phyloP scores from a whole-genome alignment of 2,797 vertebrate species.

The Phaenicophaeus curvirostris region DNA sequence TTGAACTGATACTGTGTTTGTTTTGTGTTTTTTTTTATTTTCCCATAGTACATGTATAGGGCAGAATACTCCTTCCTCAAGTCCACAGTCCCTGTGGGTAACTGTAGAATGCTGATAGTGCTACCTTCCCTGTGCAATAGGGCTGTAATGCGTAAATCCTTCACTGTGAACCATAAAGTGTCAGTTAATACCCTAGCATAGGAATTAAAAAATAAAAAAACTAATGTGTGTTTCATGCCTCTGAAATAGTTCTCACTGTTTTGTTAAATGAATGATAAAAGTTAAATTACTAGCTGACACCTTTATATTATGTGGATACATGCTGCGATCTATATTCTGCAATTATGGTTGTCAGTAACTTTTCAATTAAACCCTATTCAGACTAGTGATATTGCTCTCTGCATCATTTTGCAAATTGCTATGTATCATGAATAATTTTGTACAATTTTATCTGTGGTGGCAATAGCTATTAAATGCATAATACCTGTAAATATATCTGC shows the following conservation, averaged over 20 bases:
- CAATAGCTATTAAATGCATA: slow-evolving; percentile 49
- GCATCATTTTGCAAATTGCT: slow-evolving; percentile 65
- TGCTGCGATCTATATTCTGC: slow-evolving; percentile 44
- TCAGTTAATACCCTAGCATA: neutral
- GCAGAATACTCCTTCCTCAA: neutral
- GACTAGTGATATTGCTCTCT: slow-evolving; percentile 22
- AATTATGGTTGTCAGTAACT: slow-evolving; percentile 61
- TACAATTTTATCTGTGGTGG: slow-evolving; percentile 17
- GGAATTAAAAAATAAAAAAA: neutral
- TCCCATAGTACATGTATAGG: neutral
- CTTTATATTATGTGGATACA: slow-evolving; percentile 37
- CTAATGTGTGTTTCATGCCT: neutral
- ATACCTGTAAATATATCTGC: slow-evolving; percentile 48
- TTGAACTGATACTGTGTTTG: neutral
- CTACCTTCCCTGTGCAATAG: neutral
- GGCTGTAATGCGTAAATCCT: neutral
- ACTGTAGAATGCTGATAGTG: neutral
- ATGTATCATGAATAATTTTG: slow-evolving; percentile 51
- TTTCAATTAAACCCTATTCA: slow-evolving; percentile 55
- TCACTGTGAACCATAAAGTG: neutral
- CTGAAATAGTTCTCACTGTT: slow-evolving; percentile 14
- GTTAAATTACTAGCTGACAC: slow-evolving; percentile 54
- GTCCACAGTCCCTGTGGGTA: neutral
- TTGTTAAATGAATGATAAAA: slow-evolving; percentile 45
- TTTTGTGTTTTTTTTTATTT: neutral